A percentile compares a stretch with the other conserved stretches of the same genome.
Conservation (phyloP, 2,888 invertebrate genomes). For the Acleris holmiana region DNA sequence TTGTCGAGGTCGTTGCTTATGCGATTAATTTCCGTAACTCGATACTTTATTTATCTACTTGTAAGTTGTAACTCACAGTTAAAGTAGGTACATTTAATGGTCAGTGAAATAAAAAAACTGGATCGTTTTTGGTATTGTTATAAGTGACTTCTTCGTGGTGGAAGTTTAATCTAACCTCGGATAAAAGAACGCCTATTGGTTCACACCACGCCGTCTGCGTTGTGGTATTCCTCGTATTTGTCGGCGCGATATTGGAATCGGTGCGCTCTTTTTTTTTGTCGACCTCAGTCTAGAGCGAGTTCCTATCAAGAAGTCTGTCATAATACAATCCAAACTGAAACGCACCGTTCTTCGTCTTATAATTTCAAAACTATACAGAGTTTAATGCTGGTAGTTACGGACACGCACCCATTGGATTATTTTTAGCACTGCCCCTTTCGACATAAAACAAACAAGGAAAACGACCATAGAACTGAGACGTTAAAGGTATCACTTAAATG, state of each 20-base stretch:
- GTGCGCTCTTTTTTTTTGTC: constrained; percentile 47
- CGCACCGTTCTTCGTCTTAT: not conserved
- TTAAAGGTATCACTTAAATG: constrained; percentile 17
- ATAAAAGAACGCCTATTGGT: constrained; percentile 26
- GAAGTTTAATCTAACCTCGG: constrained; percentile 25
- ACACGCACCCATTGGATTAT: not conserved
- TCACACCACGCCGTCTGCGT: constrained; percentile 41
- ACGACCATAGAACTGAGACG: constrained; percentile 2
- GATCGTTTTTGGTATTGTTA: not conserved
- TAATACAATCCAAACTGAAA: constrained; percentile 8
- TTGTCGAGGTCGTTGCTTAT: constrained; percentile 65
- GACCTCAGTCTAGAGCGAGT: constrained; percentile 48
- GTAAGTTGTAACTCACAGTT: constrained; percentile 38
- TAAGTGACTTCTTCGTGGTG: constrained; percentile 8
- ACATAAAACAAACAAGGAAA: constrained; percentile 25
- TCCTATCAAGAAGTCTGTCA: constrained; percentile 13
- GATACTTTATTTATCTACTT: constrained; percentile 54
- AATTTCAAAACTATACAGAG: not conserved
- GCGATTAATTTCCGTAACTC: constrained; percentile 67
- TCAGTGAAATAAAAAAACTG: constrained; percentile 1
- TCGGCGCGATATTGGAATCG: constrained; percentile 46
- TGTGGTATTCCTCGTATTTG: constrained; percentile 41
- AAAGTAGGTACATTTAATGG: not conserved
- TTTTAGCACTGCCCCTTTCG: constrained; percentile 1
- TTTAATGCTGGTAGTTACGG: not conserved